A percentile compares a stretch with the other conserved stretches of the same genome.
Conservation (phyloP, 2,888 invertebrate genomes). For the Nymphalis c-album region DNA sequence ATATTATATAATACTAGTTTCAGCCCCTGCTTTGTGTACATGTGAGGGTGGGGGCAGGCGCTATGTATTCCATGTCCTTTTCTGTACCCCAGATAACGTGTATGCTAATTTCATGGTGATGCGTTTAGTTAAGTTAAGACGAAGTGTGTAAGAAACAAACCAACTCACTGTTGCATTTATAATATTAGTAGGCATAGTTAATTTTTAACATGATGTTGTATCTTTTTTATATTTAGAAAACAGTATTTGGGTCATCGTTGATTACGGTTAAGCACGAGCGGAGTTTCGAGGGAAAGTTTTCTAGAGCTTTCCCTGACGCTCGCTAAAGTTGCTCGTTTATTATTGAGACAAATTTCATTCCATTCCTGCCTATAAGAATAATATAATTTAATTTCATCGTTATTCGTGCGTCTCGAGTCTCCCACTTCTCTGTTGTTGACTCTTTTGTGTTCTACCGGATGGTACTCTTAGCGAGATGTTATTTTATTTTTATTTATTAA, state of each 20-base stretch:
- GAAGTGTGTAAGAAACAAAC: no score
- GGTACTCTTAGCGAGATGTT: constrained; percentile 11
- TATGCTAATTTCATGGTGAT: no score
- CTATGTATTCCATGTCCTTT: no score
- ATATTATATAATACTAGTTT: no score
- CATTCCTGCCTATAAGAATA: constrained; percentile 31
- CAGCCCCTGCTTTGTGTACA: no score
- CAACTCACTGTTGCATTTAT: no score
- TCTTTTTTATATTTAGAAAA: constrained; percentile 9
- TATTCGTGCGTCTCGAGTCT: constrained; percentile 34
- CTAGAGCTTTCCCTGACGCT: constrained; percentile 40
- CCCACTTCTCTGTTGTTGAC: constrained; percentile 25
- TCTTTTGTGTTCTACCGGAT: constrained; percentile 1
- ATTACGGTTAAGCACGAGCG: constrained; percentile 38
- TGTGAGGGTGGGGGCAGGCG: no score
- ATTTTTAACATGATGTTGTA: not conserved
- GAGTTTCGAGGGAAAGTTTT: constrained; percentile 39
- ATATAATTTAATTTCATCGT: constrained; percentile 39
- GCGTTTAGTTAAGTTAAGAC: no score
- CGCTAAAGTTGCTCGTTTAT: constrained; percentile 39
- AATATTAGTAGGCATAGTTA: not conserved
- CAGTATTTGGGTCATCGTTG: constrained; percentile 43
- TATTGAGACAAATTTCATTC: constrained; percentile 43
- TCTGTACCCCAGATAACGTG: no score
- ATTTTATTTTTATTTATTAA: not conserved